Base-by-base conservation (phyloP, 2,797 vertebrate genomes). In the Oryzias sinensis region DNA sequence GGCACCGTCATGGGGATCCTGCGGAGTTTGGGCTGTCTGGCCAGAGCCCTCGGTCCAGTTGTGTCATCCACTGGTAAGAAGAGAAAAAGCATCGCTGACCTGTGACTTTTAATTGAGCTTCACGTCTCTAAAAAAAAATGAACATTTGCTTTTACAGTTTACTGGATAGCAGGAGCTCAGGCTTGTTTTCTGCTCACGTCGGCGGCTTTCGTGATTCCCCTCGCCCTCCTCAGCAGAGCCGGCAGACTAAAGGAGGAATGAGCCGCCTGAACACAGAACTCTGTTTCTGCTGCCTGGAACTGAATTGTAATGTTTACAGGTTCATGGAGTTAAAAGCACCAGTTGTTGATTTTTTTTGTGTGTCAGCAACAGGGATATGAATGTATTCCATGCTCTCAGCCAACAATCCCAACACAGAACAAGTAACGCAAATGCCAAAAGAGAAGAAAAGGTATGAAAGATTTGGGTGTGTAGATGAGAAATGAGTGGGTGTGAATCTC, bases 1-100 rank as follows among this genome's bases (percentile, higher is more conserved):
- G 97, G 97, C 33, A 93, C 93, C 0, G 88, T 99, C 43, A 99
- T 99, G 97, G 97, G 97, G 18, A 99, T 96, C 6, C 84, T 99
- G 56, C 88, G 97, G 18, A 98, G 97, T 82, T 77, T 99, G 62
- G 97, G 97, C 0, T 94, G 96, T 24, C 90, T 99, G 17, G 97
- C 96, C 45, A 91, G 97, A 88, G 95, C 95, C 1, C 52, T 94
- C 49, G 97, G 97, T 29, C 97, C 97, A 0, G 43, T 97, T 46
- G 70, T 93, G 56, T 91, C 96, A 0, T 95, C 95, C 6, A 93
- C 94, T 20, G 93, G 97, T 99, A 69, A 82, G 72, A 48, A 33
- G 29, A 33, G 8, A 37, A 37, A 37, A 9, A 13, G 9, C 9
- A 37, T 11, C 9, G 33, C 9, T 37, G 4, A 11, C 33, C 2